Evolutionary conservation across 2,797 vertebrate genomes (phyloP), one percentile per base, ranked within the genome.

Genomic region (Pogoniulus pusillus): DNA sequence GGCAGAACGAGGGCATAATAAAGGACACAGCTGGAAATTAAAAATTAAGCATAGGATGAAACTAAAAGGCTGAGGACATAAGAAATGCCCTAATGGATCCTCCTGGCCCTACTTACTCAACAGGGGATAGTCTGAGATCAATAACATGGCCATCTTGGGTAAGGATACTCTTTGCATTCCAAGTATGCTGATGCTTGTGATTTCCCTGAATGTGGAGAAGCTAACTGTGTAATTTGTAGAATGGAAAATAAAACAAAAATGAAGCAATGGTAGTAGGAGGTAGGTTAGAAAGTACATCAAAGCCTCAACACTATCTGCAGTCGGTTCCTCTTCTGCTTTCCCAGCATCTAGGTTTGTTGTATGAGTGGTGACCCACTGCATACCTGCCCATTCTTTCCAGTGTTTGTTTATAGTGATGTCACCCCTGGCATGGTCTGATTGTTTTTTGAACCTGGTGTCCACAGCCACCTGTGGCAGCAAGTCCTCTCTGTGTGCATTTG

Each of bases 1-100:
- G 63, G 87, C 81, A 94, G 80, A 94, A 93, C 81, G 57, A 86
- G 80, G 79, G 81, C 79, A 90, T 85, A 93, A 85, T 47, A 87
- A 91, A 91, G 47, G 63, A 83, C n/a, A 57, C 75, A 78, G 17
- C 17, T 27, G 17, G 39, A 54, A 88, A 82, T 29, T 45, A 82
- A 82, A 93, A 91, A 87, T 55, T 27, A 92, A 86, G 65, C 16
- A 29, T 2, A 62, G 49, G 37, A 35, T 69, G 74, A 82, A 91
- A 74, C 55, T 35, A 58, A 71, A 65, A 63, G 51, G 27, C 30
- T 87, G 66, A 69, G 51, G 78, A 64, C 23, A 7, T 5, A 76
- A 64, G 60, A 84, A 95, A 87, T 43, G 54, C 35, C 27, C 54
- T 82, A 58, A 58, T 47, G 51, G 65, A 9, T 74, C 55, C 57